These are phyloP conservation scores for Sturmia bella DNA, from an alignment of 2,888 invertebrate genomes.

Conservation along the genomic window DNA sequence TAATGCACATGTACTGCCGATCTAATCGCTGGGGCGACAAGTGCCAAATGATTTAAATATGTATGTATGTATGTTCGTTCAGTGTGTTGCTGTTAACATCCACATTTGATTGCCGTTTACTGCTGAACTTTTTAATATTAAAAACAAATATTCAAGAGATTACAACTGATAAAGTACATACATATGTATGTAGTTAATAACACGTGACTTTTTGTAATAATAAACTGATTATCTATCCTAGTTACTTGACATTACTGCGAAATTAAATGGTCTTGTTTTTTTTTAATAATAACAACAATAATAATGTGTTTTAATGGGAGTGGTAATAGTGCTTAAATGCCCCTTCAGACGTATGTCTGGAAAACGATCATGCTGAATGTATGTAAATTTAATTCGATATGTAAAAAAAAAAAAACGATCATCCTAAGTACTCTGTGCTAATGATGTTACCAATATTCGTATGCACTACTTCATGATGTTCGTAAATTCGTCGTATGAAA, in stretches of 20 bases:
- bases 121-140: conserved; percentile 45
- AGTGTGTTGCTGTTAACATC: conserved; percentile 13
- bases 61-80: conserved; percentile 11
- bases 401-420: too few species aligned
- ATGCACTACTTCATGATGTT: too few species aligned
- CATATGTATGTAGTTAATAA: too few species aligned
- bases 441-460: too few species aligned
- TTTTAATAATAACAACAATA: too few species aligned
- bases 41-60: conserved; percentile 54
- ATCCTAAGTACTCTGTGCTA: too few species aligned
- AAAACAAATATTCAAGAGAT: conserved; percentile 45
- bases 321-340: too few species aligned
- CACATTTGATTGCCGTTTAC: neutral
- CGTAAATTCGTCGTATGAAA: too few species aligned
- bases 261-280: neutral
- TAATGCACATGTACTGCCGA: conserved; percentile 3
- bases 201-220: conserved; percentile 63
- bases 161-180: conserved; percentile 37
- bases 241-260: conserved; percentile 1
- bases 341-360: too few species aligned
- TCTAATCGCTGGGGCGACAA: conserved; percentile 64
- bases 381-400: too few species aligned
- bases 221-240: conserved; percentile 47
- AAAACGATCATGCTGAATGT: too few species aligned
- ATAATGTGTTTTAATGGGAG: conserved; percentile 6